Evolutionary conservation across 2,888 invertebrate genomes (phyloP), one percentile per base, ranked within the genome.

Genomic region (Eurytoma californica): DNA sequence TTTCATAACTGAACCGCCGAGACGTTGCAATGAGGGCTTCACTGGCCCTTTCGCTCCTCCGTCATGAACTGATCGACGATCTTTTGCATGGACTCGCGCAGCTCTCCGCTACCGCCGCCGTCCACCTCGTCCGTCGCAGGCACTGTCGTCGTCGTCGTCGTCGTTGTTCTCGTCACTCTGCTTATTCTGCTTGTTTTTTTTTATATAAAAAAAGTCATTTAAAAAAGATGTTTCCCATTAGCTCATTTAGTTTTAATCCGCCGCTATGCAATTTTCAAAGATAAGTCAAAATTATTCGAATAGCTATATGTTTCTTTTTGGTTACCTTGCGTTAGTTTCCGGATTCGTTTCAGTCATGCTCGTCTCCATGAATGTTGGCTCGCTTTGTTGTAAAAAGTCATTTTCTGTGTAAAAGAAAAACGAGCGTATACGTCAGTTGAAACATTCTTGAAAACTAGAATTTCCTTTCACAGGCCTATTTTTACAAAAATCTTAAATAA

Each of bases 381-480:
- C 92, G 86, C 92, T 92, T 88, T 92, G 92, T 89, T 92, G 92
- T 88, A 92, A 92, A 90, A 92, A 92, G 89, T 92, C 92, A 87
- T 91, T 91, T 90, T 92, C 93, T 93, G 88, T 70, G 83, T 82
- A 86, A 91, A 86, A 91, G 51, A 79, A 66, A 77, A 53, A 75
- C 9, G n/a, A n/a, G 24, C 18, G 20, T 30, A 30, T 57, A 28
- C 14, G n/a, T 63, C 5, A 39, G 0, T 39, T 4, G 3, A 39
- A 39, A 39, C 0, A 39, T 39, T 39, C 9, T 28, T 12, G 12
- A 30, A 13, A 61, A 14, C 51, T 16, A 1, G 16, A 5, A 16
- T 24, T 14, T 69, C 39, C 65, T 39, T 57, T 47, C n/a, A 20
- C 63, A 57, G 72, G 39, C 73, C n/a, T 58, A 79, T 63, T 49